phyloP scores from a whole-genome alignment of 2,113 vertebrate genomes.

The Natator depressus region DNA sequence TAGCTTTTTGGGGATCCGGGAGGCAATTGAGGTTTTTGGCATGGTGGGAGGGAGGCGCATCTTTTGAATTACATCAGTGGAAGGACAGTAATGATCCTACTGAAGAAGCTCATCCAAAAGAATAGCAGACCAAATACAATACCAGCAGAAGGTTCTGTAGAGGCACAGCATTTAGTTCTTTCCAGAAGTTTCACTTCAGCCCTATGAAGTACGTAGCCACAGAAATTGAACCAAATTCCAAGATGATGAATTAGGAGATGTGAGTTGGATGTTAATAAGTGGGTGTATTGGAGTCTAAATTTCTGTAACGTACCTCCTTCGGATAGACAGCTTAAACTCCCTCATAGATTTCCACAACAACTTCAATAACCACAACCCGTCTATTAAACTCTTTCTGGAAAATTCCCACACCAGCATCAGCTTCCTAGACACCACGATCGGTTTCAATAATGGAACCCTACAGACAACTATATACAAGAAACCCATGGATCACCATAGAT shows the following conservation, averaged over 20 bases:
- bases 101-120: neutral
- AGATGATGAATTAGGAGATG: neutral
- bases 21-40: neutral
- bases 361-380: no score
- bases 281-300: neutral
- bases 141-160: neutral
- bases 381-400: neutral
- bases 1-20: constrained; percentile 29
- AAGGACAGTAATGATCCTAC: neutral
- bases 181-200: neutral
- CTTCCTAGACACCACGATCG: neutral
- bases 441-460: neutral
- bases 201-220: neutral
- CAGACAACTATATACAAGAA: neutral
- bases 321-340: neutral
- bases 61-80: neutral
- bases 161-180: neutral
- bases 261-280: neutral
- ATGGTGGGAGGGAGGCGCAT: neutral
- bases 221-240: neutral
- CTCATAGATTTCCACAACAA: neutral
- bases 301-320: neutral
- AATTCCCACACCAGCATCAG: neutral
- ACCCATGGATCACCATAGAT: neutral
- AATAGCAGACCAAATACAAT: neutral